A percentile compares a stretch with the other conserved stretches of the same genome.
These are phyloP conservation scores for Ianthella basta DNA, from an alignment of 37 sponge, comb jelly and placozoan genomes.

Conservation along the genomic window DNA sequence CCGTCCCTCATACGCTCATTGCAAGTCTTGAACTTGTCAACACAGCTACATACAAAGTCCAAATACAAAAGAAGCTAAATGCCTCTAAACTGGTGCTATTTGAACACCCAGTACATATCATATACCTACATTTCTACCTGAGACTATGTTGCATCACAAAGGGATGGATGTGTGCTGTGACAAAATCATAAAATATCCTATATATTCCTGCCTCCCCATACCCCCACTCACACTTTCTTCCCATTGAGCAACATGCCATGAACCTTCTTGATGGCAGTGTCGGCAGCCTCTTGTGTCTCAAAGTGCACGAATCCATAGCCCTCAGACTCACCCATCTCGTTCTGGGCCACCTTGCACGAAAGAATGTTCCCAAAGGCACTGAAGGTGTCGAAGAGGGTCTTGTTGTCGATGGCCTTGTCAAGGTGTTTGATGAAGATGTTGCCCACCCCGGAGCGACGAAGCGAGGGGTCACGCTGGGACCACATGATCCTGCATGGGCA, in stretches of 20 bases:
- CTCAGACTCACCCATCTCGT: constrained; percentile 81
- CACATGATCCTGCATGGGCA: constrained; percentile 98
- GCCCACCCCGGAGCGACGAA: constrained; percentile 95
- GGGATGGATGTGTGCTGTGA: no score
- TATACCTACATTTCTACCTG: no score
- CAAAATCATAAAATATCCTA: no score
- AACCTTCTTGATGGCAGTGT: constrained; percentile 93
- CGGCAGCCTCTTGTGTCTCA: constrained; percentile 96
- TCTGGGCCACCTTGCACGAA: constrained; percentile 93
- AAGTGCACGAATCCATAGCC: constrained; percentile 99
- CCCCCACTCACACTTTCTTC: constrained; percentile 92
- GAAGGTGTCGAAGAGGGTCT: constrained; percentile 97
- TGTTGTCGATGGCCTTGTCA: constrained; percentile 99
- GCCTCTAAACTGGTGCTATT: no score
- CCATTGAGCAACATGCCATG: constrained; percentile 99
- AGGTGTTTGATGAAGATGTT: constrained; percentile 99
- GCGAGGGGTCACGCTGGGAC: constrained; percentile 98
- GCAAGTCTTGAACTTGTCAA: constrained; percentile 77
- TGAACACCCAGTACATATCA: no score
- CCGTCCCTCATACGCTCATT: constrained; percentile 80
- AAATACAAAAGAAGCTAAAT: no score
- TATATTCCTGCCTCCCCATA: no score
- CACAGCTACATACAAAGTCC: background rate
- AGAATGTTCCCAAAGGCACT: constrained; percentile 99
- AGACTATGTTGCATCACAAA: no score